Evolutionary conservation across 2,113 vertebrate species (phyloP).

Genomic region (Lophotis ruficrista): DNA sequence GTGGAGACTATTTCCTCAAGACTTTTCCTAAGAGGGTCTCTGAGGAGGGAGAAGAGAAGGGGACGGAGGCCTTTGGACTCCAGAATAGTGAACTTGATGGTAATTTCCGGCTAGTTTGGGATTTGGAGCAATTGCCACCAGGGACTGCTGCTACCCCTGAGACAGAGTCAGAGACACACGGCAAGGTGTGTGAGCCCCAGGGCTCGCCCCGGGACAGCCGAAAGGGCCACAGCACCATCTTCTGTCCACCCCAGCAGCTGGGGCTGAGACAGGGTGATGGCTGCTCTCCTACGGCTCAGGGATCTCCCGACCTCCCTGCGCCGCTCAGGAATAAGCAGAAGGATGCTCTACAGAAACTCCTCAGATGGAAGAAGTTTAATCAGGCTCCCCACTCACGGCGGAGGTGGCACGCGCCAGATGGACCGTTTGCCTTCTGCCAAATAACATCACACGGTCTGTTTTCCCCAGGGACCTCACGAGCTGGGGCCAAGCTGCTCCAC

Average conservation of each 20-base stretch:
- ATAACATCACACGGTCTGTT: fast-evolving
- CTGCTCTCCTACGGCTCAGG: not conserved
- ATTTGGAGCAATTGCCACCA: not conserved
- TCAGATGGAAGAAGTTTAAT: fast-evolving
- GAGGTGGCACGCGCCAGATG: not conserved
- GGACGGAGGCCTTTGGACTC: not conserved
- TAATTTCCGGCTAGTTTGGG: not conserved
- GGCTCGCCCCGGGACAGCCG: not conserved
- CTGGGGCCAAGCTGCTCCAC: not conserved
- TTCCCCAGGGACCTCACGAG: not conserved
- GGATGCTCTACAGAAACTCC: not conserved
- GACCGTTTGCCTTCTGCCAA: not conserved
- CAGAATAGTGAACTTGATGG: not conserved
- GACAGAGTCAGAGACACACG: not conserved
- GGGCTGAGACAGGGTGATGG: too few relatives aligned
- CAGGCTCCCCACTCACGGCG: not conserved
- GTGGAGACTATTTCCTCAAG: not conserved
- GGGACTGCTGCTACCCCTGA: not conserved
- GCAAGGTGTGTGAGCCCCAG: not conserved
- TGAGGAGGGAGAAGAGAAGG: not conserved
- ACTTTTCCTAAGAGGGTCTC: not conserved
- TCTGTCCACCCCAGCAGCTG: not conserved
- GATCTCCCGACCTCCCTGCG: not conserved
- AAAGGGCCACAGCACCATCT: not conserved
- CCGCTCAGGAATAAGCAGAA: not conserved